A percentile compares a stretch with the other conserved stretches of the same genome.
Conservation (phyloP, 2,888 invertebrate genomes). For the Orchestes rusci region DNA sequence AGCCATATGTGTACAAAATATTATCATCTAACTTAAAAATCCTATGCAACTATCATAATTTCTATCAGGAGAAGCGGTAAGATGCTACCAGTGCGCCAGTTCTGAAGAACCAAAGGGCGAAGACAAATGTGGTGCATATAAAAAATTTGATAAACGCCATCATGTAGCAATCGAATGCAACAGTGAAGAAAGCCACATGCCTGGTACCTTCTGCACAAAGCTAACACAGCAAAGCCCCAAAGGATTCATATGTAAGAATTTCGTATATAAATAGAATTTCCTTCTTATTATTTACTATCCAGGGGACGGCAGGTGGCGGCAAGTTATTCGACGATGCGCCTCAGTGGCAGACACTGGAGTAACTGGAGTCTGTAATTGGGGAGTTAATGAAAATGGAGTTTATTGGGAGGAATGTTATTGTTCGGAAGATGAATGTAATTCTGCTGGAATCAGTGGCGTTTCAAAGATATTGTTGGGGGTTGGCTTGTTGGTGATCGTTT, state of each 20-base stretch:
- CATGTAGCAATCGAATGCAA: slow-evolving; percentile 91
- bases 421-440: slow-evolving; percentile 83
- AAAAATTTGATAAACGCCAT: slow-evolving; percentile 71
- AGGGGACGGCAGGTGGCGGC: slow-evolving; percentile 95
- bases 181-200: slow-evolving; percentile 88
- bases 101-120: slow-evolving; percentile 71
- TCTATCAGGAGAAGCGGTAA: slow-evolving; percentile 58
- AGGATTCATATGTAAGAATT: slow-evolving; percentile 79
- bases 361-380: slow-evolving; percentile 95
- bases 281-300: slow-evolving; percentile 29
- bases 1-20: too few relatives aligned
- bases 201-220: slow-evolving; percentile 95
- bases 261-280: slow-evolving; percentile 1
- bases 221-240: slow-evolving; percentile 88
- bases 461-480: too few relatives aligned
- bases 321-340: slow-evolving; percentile 83
- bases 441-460: too few relatives aligned
- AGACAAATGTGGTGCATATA: slow-evolving; percentile 88
- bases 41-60: neutral
- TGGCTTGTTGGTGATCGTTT: too few relatives aligned
- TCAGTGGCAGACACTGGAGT: slow-evolving; percentile 87
- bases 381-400: slow-evolving; percentile 87
- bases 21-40: neutral
- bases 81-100: slow-evolving; percentile 92
- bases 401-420: slow-evolving; percentile 98